phyloP scores from a whole-genome alignment of 2,113 vertebrate species.

The Xerus inauris region DNA sequence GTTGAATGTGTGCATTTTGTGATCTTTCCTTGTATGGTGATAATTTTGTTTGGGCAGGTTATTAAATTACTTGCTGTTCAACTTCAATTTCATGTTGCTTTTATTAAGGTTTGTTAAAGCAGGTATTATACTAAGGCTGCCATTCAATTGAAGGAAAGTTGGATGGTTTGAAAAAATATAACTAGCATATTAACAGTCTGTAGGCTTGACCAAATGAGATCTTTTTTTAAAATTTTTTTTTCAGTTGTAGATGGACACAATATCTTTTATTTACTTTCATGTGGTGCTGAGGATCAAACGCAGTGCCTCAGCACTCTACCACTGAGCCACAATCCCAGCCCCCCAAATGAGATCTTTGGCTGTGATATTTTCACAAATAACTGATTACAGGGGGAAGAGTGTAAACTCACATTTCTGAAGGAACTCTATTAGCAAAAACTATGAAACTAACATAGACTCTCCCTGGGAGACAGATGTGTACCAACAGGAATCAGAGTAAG shows the following conservation, averaged over 20 bases:
- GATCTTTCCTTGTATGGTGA: background rate
- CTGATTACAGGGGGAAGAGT: background rate
- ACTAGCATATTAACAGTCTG: constrained; percentile 8
- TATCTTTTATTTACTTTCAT: too few relatives aligned
- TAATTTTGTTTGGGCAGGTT: background rate
- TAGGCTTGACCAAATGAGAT: constrained; percentile 23
- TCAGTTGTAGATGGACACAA: too few relatives aligned
- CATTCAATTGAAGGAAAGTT: background rate
- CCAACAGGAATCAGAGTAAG: background rate
- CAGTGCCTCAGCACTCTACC: too few relatives aligned
- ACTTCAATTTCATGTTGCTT: constrained; percentile 9
- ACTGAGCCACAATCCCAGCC: too few relatives aligned
- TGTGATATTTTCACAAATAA: constrained; percentile 1
- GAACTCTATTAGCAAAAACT: background rate
- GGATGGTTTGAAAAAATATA: background rate
- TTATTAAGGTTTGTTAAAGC: constrained; percentile 7
- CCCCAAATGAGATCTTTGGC: background rate
- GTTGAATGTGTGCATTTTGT: background rate
- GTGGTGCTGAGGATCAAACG: too few relatives aligned
- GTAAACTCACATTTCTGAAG: background rate
- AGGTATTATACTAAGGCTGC: background rate
- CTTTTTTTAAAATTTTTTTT: too few relatives aligned
- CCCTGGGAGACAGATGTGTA: background rate
- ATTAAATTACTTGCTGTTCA: constrained; percentile 36
- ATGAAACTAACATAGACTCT: background rate